phyloP scores from a whole-genome alignment of 2,888 invertebrate genomes.

The Lymantria monacha region DNA sequence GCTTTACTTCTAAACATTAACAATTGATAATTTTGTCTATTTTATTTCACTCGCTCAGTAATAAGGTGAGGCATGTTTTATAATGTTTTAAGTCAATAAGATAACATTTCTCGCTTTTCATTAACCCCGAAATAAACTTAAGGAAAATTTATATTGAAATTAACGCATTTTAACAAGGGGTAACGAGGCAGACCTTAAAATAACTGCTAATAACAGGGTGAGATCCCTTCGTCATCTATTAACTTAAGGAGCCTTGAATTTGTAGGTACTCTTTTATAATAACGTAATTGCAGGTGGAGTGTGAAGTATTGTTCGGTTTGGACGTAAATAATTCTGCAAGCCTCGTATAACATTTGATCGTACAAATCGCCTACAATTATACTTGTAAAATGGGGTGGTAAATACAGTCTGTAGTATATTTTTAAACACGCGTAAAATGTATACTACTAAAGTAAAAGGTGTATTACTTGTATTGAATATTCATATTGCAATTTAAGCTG shows the following conservation, averaged over 20 bases:
- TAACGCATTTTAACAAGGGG: slow-evolving; percentile 12
- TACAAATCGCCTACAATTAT: slow-evolving; percentile 30
- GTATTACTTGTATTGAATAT: too few species aligned
- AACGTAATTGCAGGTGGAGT: slow-evolving; percentile 41
- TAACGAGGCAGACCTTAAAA: slow-evolving; percentile 30
- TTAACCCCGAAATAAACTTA: slow-evolving; percentile 1
- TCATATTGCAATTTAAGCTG: too few species aligned
- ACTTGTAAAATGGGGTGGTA: slow-evolving; percentile 25
- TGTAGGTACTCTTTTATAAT: slow-evolving; percentile 38
- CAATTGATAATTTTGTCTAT: too few species aligned
- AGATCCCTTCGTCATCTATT: slow-evolving; percentile 25
- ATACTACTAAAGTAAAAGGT: too few species aligned
- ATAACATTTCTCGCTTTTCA: background rate
- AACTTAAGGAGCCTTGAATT: slow-evolving; percentile 33
- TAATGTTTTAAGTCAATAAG: background rate
- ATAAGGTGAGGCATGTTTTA: too few species aligned
- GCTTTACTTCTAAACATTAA: too few species aligned
- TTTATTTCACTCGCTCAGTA: too few species aligned
- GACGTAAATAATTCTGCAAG: slow-evolving; percentile 24
- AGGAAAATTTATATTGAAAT: slow-evolving; percentile 9
- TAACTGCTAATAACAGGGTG: slow-evolving; percentile 44
- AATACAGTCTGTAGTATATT: slow-evolving; percentile 19
- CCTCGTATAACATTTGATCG: slow-evolving; percentile 24
- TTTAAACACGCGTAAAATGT: too few species aligned
- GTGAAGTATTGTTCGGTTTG: slow-evolving; percentile 28